A percentile compares a stretch with the other conserved stretches of the same genome.
These are phyloP conservation scores for Thunnus albacares DNA, from an alignment of 2,797 vertebrate genomes.

Conservation along the genomic window DNA sequence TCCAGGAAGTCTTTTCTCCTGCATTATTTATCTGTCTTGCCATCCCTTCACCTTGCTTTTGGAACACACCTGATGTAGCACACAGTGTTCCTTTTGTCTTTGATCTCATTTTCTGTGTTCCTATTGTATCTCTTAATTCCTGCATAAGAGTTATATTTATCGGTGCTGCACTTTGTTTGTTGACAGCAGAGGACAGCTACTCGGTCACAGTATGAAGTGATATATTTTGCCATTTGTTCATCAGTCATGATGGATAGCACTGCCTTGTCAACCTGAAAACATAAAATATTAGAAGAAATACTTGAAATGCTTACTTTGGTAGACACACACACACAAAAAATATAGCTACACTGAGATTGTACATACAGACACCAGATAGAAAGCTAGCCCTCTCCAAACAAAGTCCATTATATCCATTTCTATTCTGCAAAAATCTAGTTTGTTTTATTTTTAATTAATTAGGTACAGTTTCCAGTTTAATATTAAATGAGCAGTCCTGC, in stretches of 20 bases:
- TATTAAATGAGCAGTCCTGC: too few species aligned
- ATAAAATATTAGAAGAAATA: slow-evolving; percentile 10
- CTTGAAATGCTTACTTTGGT: background rate
- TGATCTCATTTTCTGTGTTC: slow-evolving; percentile 26
- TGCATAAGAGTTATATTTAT: slow-evolving; percentile 39
- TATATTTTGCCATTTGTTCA: slow-evolving; percentile 16
- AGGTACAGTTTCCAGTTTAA: too few species aligned
- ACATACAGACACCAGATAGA: too few species aligned
- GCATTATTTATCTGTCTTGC: slow-evolving; percentile 32
- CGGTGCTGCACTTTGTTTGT: background rate
- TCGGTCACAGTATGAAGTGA: too few species aligned
- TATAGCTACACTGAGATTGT: too few species aligned
- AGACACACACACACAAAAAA: too few species aligned
- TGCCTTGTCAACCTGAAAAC: slow-evolving; percentile 50
- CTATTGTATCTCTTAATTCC: slow-evolving; percentile 36
- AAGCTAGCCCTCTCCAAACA: too few species aligned
- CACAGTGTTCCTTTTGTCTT: background rate
- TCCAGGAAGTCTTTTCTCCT: slow-evolving; percentile 22
- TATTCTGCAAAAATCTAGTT: too few species aligned
- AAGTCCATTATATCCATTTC: too few species aligned
- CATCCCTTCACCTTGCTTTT: background rate
- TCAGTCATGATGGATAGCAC: slow-evolving; percentile 27
- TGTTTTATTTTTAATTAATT: too few species aligned
- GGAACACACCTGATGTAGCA: background rate
- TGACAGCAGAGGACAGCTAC: too few species aligned